phyloP scores from a whole-genome alignment of 1,140 invertebrate genomes.

The Eupristina koningsbergeri region DNA sequence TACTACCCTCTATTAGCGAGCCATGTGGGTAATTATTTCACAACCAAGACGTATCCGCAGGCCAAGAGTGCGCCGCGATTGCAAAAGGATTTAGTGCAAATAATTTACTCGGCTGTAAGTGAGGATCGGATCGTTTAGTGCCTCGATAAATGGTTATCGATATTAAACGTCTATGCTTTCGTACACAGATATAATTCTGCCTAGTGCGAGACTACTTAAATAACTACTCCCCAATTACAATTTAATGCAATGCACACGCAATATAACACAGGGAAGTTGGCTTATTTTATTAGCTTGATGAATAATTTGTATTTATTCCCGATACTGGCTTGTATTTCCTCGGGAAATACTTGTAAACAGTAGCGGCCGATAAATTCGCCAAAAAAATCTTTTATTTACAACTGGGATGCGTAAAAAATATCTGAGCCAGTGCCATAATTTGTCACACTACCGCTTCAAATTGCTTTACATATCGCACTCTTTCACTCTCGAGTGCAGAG shows the following conservation, averaged over 20 bases:
- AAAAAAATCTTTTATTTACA: neutral
- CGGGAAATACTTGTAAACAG: neutral
- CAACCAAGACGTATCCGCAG: neutral
- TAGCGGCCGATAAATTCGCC: neutral
- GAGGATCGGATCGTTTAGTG: neutral
- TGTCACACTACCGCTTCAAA: neutral
- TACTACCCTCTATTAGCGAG: neutral
- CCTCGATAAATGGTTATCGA: neutral
- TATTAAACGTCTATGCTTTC: no score
- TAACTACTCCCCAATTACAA: neutral
- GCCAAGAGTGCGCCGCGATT: neutral
- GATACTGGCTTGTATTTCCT: no score
- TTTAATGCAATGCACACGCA: no score
- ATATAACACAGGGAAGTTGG: neutral
- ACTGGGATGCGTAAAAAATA: neutral
- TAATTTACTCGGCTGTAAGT: neutral
- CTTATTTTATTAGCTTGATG: neutral
- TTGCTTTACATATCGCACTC: neutral
- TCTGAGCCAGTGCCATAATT: neutral
- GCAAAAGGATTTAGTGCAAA: neutral
- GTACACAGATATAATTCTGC: neutral
- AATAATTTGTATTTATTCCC: neutral
- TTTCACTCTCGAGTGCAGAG: neutral
- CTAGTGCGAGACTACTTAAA: neutral
- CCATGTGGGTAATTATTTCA: neutral